These are phyloP conservation scores for Suricata suricatta DNA, from an alignment of 2,113 vertebrate species.

Conservation along the genomic window DNA sequence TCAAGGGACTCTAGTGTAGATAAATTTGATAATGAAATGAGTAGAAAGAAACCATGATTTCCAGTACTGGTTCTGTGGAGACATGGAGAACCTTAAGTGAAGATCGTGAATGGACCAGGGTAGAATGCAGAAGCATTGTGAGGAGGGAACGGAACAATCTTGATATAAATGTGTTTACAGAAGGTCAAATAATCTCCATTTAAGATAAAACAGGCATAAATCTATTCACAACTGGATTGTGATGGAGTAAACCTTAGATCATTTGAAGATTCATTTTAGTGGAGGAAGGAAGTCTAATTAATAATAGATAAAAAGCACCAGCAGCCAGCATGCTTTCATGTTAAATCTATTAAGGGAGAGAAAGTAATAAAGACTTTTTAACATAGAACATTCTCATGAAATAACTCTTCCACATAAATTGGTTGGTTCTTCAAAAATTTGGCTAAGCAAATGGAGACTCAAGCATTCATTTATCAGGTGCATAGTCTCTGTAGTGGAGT, in stretches of 20 bases:
- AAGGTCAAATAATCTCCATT: not conserved
- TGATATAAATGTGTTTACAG: not conserved
- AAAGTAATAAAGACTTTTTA: not conserved
- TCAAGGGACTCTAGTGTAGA: not conserved
- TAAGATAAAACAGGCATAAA: not conserved
- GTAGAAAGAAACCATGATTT: not conserved
- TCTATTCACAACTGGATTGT: not conserved
- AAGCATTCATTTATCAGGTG: not conserved
- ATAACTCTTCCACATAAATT: not conserved
- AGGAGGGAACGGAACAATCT: not conserved
- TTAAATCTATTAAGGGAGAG: not conserved
- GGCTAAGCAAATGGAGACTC: not conserved
- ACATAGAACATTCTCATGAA: not conserved
- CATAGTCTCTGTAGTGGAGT: not conserved
- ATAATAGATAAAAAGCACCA: not conserved
- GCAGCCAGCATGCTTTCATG: not conserved
- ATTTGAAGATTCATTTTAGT: not conserved
- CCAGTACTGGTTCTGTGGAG: not conserved
- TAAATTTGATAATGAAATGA: not conserved
- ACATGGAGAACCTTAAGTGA: not conserved
- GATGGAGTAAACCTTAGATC: not conserved
- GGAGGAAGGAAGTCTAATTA: not conserved
- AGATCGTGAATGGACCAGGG: not conserved
- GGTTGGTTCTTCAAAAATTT: not conserved
- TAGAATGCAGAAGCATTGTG: not conserved